Conservation (phyloP, 2,113 vertebrate species). For the Oreocharis arfaki region DNA sequence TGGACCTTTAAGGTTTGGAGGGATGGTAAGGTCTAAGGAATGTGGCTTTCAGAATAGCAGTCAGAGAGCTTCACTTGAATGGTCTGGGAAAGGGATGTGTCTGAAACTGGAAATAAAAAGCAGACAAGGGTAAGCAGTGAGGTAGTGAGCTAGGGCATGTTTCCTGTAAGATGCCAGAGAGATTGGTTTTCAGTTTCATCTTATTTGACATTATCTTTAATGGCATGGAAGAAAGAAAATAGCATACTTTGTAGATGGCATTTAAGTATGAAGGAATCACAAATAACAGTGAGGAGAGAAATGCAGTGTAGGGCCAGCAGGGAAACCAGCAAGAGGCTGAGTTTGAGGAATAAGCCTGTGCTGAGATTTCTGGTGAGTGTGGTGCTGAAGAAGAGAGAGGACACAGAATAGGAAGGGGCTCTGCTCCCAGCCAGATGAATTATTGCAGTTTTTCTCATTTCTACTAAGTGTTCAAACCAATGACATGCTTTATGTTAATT, state of each 20-base stretch:
- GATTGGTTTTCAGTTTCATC: conserved; percentile 36
- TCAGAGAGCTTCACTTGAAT: neutral
- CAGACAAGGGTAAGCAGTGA: neutral
- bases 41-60: neutral
- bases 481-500: neutral
- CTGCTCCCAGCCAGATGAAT: neutral
- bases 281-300: conserved; percentile 15
- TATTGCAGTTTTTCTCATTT: neutral
- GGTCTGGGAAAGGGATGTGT: neutral
- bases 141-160: neutral
- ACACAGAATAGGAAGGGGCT: neutral
- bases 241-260: conserved; percentile 4
- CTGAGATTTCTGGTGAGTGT: neutral
- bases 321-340: neutral
- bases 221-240: conserved; percentile 58
- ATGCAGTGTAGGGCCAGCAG: neutral
- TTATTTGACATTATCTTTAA: conserved; percentile 53
- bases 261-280: conserved; percentile 35
- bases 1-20: neutral
- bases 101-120: neutral
- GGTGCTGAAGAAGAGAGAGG: neutral
- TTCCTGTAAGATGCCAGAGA: neutral
- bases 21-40: neutral
- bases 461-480: neutral
- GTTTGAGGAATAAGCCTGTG: neutral